Conservation (phyloP, 2,797 vertebrate species). For the Menidia menidia region DNA sequence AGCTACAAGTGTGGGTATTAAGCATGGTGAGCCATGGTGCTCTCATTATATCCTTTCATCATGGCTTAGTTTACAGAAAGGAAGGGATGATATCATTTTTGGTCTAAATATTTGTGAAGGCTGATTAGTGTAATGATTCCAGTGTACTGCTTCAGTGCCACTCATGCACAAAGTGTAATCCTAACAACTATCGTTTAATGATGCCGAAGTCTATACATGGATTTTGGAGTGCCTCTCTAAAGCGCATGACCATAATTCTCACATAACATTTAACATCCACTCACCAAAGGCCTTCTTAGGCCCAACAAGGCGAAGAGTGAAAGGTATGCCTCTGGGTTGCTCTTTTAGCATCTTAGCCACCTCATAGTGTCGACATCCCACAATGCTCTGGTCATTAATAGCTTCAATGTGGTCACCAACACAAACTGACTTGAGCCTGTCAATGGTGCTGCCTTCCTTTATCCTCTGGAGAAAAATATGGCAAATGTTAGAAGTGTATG, state of each 20-base stretch:
- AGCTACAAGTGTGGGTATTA: no score
- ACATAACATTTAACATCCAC: slow-evolving; percentile 35
- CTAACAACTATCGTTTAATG: not conserved
- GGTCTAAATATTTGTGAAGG: not conserved
- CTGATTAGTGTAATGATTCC: not conserved
- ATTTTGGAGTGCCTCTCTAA: not conserved
- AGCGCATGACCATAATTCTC: not conserved
- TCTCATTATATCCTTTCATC: slow-evolving; percentile 5
- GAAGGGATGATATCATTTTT: not conserved
- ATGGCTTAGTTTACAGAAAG: not conserved
- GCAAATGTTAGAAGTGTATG: not conserved
- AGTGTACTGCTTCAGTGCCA: not conserved
- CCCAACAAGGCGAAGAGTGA: slow-evolving; percentile 93
- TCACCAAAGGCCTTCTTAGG: slow-evolving; percentile 97
- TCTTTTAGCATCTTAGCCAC: slow-evolving; percentile 97
- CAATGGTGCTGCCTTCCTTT: slow-evolving; percentile 96
- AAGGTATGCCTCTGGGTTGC: slow-evolving; percentile 88
- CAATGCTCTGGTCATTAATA: slow-evolving; percentile 96
- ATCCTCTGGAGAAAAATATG: slow-evolving; percentile 85
- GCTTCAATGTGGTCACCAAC: slow-evolving; percentile 98
- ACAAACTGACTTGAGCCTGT: slow-evolving; percentile 87
- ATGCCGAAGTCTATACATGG: not conserved
- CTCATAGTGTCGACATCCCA: slow-evolving; percentile 97
- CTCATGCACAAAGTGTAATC: not conserved
- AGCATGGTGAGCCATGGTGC: not conserved